Percentiles rank a stretch among this genome's conserved stretches.
phyloP scores from a whole-genome alignment of 2,113 vertebrate genomes.

The Hippotragus niger region DNA sequence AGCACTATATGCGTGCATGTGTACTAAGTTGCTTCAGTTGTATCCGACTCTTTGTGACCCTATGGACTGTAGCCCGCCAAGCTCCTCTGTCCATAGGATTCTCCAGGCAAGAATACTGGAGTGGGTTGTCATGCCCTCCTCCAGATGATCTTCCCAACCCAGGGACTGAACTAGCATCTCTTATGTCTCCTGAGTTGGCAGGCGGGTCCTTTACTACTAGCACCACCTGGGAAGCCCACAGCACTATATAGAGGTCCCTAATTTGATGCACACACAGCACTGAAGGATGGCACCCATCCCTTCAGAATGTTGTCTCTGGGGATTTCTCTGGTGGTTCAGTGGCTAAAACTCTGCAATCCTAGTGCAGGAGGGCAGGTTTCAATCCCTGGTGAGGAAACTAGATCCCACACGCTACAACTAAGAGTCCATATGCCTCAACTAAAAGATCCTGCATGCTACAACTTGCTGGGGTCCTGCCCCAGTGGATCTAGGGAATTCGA shows the following conservation, averaged over 20 bases:
- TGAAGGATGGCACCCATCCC: not conserved
- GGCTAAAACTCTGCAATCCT: not conserved
- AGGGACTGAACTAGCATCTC: not conserved
- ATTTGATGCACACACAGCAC: not conserved
- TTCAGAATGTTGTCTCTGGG: not conserved
- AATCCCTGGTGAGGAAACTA: not conserved
- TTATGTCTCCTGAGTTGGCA: not conserved
- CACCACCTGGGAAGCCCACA: not conserved
- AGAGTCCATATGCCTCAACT: not conserved
- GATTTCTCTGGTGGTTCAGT: not conserved
- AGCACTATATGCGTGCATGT: not conserved
- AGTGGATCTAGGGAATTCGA: no score
- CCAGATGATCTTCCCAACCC: not conserved
- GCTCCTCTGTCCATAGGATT: not conserved
- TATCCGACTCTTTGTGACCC: rapidly evolving
- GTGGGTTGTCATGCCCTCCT: not conserved
- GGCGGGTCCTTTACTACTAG: not conserved
- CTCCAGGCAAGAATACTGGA: not conserved
- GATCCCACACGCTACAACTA: not conserved
- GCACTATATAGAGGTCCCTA: not conserved
- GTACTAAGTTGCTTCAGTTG: not conserved
- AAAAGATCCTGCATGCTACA: not conserved
- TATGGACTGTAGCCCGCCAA: not conserved
- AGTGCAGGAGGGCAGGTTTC: not conserved
- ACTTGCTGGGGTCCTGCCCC: no score